Conservation (phyloP, 2,797 vertebrate species). For the Phoebastria nigripes region DNA sequence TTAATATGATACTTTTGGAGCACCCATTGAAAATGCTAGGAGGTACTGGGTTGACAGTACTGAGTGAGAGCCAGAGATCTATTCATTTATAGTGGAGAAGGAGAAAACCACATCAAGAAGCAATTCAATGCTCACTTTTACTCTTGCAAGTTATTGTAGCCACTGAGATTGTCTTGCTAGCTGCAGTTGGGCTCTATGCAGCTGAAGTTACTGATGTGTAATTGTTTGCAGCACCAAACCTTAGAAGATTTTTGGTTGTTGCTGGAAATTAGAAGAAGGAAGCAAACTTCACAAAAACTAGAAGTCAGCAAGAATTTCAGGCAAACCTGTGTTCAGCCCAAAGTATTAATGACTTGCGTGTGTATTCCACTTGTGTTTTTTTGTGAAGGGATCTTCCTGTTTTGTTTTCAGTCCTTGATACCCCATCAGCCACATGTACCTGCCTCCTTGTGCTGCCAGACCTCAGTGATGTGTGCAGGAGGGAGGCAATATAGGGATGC, state of each 20-base stretch:
- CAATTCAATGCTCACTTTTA: neutral
- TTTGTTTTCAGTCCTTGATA: neutral
- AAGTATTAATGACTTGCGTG: neutral
- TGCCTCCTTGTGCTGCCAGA: neutral
- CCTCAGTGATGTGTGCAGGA: neutral
- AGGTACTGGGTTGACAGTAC: neutral
- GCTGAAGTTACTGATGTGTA: neutral
- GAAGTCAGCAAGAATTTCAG: neutral
- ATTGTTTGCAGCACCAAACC: neutral
- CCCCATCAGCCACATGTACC: rapidly evolving
- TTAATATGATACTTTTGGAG: neutral
- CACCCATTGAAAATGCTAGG: neutral
- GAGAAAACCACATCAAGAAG: neutral
- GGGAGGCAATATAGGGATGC: neutral
- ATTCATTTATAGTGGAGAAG: neutral
- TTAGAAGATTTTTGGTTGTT: neutral
- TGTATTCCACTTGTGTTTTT: neutral
- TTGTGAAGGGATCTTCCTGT: neutral
- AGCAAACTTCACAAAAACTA: neutral
- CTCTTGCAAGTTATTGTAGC: neutral
- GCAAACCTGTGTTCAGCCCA: neutral
- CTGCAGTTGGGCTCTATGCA: neutral
- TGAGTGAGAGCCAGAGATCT: neutral
- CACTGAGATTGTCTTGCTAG: neutral
- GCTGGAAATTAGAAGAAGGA: neutral